phyloP scores from a whole-genome alignment of 2,888 invertebrate species.

The Pheosia gnoma region DNA sequence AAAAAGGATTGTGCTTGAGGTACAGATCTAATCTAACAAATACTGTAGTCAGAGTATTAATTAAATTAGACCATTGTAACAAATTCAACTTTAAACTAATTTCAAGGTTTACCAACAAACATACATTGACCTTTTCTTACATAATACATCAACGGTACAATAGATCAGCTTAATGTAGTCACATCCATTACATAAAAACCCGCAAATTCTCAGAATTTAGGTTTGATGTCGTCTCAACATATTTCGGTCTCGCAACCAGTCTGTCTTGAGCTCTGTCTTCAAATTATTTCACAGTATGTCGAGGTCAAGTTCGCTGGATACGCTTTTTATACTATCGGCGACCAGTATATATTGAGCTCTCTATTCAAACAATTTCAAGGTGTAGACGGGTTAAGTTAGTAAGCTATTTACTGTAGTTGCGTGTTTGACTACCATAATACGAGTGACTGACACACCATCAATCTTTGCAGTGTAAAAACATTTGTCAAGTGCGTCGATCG shows the following conservation, averaged over 20 bases:
- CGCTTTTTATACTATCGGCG: neutral
- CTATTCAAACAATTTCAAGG: neutral
- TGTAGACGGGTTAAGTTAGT: conserved; percentile 5
- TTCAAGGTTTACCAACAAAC: neutral
- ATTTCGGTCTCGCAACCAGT: neutral
- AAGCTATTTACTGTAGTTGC: conserved; percentile 9
- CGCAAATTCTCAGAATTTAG: neutral
- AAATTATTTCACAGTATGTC: neutral
- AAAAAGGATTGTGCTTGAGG: no score
- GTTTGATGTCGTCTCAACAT: neutral
- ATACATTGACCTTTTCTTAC: neutral
- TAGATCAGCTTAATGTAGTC: neutral
- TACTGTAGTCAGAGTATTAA: no score
- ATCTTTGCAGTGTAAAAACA: conserved; percentile 22
- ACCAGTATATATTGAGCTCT: conserved; percentile 10
- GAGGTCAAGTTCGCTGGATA: neutral
- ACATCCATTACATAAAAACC: neutral
- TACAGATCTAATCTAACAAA: no score
- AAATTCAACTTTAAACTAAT: no score
- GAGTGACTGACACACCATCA: conserved; percentile 19
- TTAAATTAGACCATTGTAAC: no score
- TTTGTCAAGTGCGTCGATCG: conserved; percentile 8
- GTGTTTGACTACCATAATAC: conserved; percentile 23
- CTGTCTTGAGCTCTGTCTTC: conserved; percentile 7
- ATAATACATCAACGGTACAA: neutral